Conservation (phyloP, 2,113 vertebrate species). For the Opisthocomus hoazin region DNA sequence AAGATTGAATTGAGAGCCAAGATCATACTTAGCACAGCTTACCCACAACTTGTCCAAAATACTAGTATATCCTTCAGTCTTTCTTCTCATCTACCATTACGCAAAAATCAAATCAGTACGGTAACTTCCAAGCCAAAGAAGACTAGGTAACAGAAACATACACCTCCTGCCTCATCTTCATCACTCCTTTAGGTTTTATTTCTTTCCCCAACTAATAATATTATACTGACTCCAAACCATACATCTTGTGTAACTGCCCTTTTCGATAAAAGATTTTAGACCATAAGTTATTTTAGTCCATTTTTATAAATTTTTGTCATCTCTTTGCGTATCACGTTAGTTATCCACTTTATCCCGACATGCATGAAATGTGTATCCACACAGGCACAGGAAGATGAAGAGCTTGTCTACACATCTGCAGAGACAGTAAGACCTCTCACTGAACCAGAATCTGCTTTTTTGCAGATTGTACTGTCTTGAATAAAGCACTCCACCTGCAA, state of each 20-base stretch:
- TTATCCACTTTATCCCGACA: not conserved
- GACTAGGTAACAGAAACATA: not conserved
- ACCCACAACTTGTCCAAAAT: not conserved
- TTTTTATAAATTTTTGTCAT: not conserved
- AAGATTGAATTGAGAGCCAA: not conserved
- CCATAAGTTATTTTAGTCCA: not conserved
- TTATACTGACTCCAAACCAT: not conserved
- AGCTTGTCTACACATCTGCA: not conserved
- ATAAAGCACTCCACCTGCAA: not conserved
- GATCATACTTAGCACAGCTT: not conserved
- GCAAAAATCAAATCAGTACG: not conserved
- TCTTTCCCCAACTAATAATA: not conserved
- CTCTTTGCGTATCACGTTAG: not conserved
- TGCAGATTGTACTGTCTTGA: not conserved
- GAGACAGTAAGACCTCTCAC: not conserved
- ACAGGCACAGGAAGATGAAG: not conserved
- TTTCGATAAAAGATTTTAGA: not conserved
- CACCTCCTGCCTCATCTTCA: not conserved
- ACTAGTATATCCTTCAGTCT: not conserved
- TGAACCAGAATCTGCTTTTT: not conserved
- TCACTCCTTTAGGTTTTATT: not conserved
- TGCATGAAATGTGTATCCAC: fast-evolving
- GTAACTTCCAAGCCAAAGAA: not conserved
- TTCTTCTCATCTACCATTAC: not conserved
- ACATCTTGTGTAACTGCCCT: not conserved